phyloP scores from a whole-genome alignment of 1,140 invertebrate species.

The Trichonephila clavipes region DNA sequence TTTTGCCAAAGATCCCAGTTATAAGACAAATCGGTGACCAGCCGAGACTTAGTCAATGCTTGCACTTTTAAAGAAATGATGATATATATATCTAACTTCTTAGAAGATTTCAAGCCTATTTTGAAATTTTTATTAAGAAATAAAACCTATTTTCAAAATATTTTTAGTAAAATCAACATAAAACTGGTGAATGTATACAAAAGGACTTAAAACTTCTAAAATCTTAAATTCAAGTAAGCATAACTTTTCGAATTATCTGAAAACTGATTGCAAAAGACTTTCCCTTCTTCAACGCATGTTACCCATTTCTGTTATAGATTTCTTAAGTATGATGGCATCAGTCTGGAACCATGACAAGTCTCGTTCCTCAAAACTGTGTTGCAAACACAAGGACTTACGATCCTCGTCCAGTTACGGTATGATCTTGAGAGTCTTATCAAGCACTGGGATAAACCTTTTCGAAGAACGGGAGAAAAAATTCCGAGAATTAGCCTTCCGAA shows the following conservation, averaged over 20 bases:
- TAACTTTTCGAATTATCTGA: background rate
- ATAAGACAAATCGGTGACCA: background rate
- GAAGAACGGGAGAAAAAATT: background rate
- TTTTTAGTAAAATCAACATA: background rate
- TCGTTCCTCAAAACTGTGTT: background rate
- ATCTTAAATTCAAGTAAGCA: background rate
- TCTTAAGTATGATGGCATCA: background rate
- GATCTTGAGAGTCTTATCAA: constrained; percentile 7
- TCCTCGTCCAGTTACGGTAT: background rate
- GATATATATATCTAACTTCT: background rate
- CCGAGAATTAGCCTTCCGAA: background rate
- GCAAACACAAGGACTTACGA: background rate
- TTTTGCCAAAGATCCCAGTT: background rate
- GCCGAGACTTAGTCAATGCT: background rate
- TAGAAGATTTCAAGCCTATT: background rate
- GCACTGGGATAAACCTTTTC: constrained; percentile 20
- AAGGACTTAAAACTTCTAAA: background rate
- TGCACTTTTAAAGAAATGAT: background rate
- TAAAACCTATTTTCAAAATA: background rate
- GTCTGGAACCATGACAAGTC: background rate
- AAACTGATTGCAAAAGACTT: background rate
- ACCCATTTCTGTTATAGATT: background rate
- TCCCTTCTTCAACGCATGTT: background rate
- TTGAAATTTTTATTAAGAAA: background rate
- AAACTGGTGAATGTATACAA: background rate